Evolutionary conservation across 2,113 vertebrate species (phyloP).

Genomic region (Neomonachus schauinslandi): DNA sequence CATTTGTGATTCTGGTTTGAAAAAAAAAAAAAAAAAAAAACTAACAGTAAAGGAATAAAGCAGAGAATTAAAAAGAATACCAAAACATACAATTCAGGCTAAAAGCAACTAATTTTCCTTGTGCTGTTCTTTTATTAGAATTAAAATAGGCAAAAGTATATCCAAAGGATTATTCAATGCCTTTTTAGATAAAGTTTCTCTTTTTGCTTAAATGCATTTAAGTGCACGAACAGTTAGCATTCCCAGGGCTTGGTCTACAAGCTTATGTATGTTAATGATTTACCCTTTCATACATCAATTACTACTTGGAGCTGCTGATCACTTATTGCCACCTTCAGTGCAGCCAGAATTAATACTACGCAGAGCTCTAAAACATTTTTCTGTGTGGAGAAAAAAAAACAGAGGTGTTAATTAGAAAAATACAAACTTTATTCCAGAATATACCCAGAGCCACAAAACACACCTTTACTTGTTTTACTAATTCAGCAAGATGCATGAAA

Average conservation of each 20-base stretch:
- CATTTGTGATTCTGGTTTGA: not conserved
- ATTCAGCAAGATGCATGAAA: constrained; percentile 60
- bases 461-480: constrained; percentile 67
- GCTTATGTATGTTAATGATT: not conserved
- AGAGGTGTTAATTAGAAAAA: constrained; percentile 38
- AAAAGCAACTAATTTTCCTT: constrained; percentile 54
- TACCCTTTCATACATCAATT: not conserved
- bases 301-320: constrained; percentile 36
- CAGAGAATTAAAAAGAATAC: not conserved
- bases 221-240: not conserved
- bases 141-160: constrained; percentile 37
- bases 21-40: not conserved
- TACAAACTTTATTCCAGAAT: constrained; percentile 55
- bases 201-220: not conserved
- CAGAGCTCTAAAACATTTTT: constrained; percentile 52
- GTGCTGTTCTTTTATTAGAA: constrained; percentile 18
- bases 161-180: not conserved
- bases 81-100: not conserved
- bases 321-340: constrained; percentile 28
- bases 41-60: constrained; percentile 11
- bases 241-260: not conserved
- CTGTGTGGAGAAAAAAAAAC: constrained; percentile 56
- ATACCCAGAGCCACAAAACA: constrained; percentile 65
- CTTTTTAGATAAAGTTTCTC: constrained; percentile 1
- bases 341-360: constrained; percentile 41